These are phyloP conservation scores for Uropsilus gracilis DNA, from an alignment of 2,113 vertebrate species.

Conservation along the genomic window DNA sequence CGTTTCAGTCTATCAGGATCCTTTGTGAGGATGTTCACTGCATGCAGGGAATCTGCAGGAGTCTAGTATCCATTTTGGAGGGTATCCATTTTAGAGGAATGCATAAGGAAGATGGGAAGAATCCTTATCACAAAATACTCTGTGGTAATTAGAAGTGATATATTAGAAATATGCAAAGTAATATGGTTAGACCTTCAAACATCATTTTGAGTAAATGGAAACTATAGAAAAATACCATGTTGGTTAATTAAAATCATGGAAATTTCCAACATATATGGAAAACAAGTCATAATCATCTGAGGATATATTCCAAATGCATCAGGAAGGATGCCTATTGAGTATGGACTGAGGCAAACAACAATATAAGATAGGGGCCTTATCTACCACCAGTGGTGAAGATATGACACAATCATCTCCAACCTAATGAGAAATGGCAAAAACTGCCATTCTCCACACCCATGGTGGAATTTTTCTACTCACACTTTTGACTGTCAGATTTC, in stretches of 20 bases:
- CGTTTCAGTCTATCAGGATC: neutral
- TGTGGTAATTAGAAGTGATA: neutral
- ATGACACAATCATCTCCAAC: neutral
- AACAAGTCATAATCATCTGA: neutral
- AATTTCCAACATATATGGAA: neutral
- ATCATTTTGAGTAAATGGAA: neutral
- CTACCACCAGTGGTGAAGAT: neutral
- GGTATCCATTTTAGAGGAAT: neutral
- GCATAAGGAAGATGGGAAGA: neutral
- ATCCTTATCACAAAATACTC: constrained; percentile 5
- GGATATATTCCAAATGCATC: neutral
- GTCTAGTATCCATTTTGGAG: neutral
- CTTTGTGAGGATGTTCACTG: neutral
- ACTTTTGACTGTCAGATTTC: neutral
- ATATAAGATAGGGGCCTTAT: neutral
- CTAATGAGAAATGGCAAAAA: neutral
- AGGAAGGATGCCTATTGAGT: neutral
- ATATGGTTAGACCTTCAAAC: neutral
- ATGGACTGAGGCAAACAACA: neutral
- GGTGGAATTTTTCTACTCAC: neutral
- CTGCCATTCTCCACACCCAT: neutral
- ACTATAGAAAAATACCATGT: neutral
- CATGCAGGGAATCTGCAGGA: neutral
- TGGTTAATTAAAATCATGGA: constrained; percentile 32
- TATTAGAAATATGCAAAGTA: neutral